These are phyloP conservation scores for Brachionichthys hirsutus DNA, from an alignment of 2,113 vertebrate genomes.

Conservation along the genomic window DNA sequence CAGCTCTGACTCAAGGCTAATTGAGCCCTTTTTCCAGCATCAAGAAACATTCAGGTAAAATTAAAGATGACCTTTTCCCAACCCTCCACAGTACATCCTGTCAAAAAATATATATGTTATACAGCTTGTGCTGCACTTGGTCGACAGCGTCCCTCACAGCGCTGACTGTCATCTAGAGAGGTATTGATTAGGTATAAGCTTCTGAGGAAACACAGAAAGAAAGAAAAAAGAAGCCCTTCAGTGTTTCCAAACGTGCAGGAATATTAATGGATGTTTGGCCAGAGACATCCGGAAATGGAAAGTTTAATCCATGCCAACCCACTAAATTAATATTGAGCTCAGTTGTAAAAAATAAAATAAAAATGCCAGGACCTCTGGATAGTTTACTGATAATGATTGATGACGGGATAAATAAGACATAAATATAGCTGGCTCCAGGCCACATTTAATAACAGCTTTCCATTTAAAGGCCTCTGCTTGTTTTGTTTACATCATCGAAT, in stretches of 20 bases:
- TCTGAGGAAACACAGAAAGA: slow-evolving; percentile 33
- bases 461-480: slow-evolving; percentile 13
- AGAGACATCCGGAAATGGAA: slow-evolving; percentile 19
- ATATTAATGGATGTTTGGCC: slow-evolving; percentile 32
- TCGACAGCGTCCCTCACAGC: slow-evolving; percentile 30
- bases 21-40: slow-evolving; percentile 41
- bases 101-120: slow-evolving; percentile 12
- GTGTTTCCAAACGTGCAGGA: slow-evolving; percentile 58
- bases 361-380: slow-evolving; percentile 19
- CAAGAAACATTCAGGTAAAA: slow-evolving; percentile 37
- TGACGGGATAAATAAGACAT: slow-evolving; percentile 55
- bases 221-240: slow-evolving; percentile 60
- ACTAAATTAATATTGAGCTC: slow-evolving; percentile 13
- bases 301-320: slow-evolving; percentile 13
- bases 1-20: slow-evolving; percentile 27
- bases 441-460: slow-evolving; percentile 22
- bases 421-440: slow-evolving; percentile 65
- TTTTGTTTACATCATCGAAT: slow-evolving; percentile 8
- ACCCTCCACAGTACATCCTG: slow-evolving; percentile 12
- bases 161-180: slow-evolving; percentile 38
- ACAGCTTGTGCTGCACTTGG: slow-evolving; percentile 20
- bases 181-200: slow-evolving; percentile 41
- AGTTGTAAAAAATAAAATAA: no score
- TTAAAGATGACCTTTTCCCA: slow-evolving; percentile 6
- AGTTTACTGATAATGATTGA: slow-evolving; percentile 26